A percentile compares a stretch with the other conserved stretches of the same genome.
Evolutionary conservation across 2,113 vertebrate genomes (phyloP).

Genomic region (Alligator mississippiensis): DNA sequence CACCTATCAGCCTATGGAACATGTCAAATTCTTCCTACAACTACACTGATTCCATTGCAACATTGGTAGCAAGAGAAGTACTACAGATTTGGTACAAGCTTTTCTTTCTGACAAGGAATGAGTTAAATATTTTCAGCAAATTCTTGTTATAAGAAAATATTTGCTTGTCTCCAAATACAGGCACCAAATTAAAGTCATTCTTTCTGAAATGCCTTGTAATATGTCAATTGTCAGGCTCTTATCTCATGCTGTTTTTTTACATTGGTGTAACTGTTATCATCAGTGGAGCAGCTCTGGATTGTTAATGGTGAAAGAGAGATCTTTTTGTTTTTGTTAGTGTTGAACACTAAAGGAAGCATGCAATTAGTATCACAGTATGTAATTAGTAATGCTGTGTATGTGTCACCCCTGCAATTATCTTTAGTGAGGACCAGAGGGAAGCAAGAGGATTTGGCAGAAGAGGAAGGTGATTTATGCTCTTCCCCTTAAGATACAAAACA

Average conservation of each 20-base stretch:
- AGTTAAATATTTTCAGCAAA: conserved; percentile 11
- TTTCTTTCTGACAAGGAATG: background rate
- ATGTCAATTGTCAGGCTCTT: background rate
- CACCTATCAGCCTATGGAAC: background rate
- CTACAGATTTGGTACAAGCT: background rate
- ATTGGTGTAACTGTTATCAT: background rate
- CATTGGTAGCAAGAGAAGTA: background rate
- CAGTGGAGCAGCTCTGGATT: background rate
- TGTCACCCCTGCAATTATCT: background rate
- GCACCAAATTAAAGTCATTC: conserved; percentile 2
- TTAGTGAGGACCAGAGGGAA: background rate
- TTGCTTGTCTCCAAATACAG: conserved; percentile 1
- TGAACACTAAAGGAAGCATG: background rate
- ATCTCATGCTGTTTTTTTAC: background rate
- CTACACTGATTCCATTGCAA: background rate
- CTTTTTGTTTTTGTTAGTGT: background rate
- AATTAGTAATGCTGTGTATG: background rate
- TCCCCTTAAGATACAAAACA: background rate
- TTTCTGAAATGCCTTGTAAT: background rate
- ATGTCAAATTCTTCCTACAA: background rate
- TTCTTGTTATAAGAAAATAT: background rate
- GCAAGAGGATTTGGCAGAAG: background rate
- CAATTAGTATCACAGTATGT: background rate
- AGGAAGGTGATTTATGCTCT: background rate
- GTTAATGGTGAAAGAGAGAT: background rate